These are phyloP conservation scores for Paragorgia papillata DNA, from an alignment of 92 coral and sea anemone genomes.

Conservation along the genomic window DNA sequence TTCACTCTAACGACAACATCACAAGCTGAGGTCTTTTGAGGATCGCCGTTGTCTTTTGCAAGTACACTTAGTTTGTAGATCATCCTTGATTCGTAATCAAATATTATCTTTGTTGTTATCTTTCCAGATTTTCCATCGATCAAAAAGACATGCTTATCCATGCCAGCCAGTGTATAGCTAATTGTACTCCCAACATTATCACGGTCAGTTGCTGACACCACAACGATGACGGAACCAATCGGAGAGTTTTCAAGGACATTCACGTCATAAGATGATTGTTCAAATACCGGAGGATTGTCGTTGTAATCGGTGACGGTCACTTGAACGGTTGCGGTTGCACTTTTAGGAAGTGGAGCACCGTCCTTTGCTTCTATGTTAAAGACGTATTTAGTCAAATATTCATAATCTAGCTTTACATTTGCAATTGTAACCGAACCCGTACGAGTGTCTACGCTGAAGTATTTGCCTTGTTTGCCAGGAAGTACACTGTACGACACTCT, in stretches of 20 bases:
- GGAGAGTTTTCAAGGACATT: conserved; percentile 73
- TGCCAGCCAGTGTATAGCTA: conserved; percentile 65
- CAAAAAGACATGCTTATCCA: conserved; percentile 47
- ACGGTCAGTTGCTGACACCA: conserved; percentile 76
- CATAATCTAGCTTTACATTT: conserved; percentile 74
- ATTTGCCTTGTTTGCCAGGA: conserved; percentile 68
- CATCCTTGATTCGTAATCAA: conserved; percentile 75
- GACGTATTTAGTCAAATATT: conserved; percentile 48
- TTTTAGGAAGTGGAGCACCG: conserved; percentile 65
- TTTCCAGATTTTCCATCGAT: conserved; percentile 69
- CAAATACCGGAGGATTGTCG: conserved; percentile 88
- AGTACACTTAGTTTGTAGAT: conserved; percentile 59
- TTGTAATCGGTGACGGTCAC: conserved; percentile 71
- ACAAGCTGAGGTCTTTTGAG: conserved; percentile 68
- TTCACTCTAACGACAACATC: conserved; percentile 70
- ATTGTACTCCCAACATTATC: conserved; percentile 64
- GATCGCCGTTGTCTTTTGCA: conserved; percentile 78
- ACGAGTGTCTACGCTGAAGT: conserved; percentile 67
- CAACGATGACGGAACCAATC: conserved; percentile 56
- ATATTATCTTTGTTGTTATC: conserved; percentile 64
- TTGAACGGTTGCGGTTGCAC: conserved; percentile 65
- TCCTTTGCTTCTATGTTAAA: conserved; percentile 76
- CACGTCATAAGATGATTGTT: conserved; percentile 58
- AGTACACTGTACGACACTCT: conserved; percentile 67
- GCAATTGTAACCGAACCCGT: conserved; percentile 77